Evolutionary conservation across 2,797 vertebrate genomes (phyloP).

Genomic region (Semaprochilodus insignis): DNA sequence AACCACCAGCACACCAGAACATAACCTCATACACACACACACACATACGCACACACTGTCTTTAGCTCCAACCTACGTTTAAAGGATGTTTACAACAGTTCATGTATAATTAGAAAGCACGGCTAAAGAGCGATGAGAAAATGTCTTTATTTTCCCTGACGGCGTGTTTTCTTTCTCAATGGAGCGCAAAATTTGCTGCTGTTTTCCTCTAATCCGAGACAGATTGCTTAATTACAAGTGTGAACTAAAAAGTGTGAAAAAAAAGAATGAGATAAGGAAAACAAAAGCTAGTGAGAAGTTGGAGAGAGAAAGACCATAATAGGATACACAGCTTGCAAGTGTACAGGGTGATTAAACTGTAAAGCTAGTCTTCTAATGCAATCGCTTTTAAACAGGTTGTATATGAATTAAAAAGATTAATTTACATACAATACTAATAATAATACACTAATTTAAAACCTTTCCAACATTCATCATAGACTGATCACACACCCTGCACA

Average conservation of each 20-base stretch:
- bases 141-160: conserved; percentile 69
- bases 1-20: conserved; percentile 38
- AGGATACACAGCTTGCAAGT: no score
- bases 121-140: conserved; percentile 62
- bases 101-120: conserved; percentile 71
- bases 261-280: conserved; percentile 35
- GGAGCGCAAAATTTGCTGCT: conserved; percentile 9
- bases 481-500: no score
- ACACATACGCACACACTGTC: background rate
- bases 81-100: conserved; percentile 71
- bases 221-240: conserved; percentile 3
- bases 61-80: conserved; percentile 69
- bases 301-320: background rate
- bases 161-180: conserved; percentile 1
- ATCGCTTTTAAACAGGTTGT: no score
- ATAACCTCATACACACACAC: conserved; percentile 13
- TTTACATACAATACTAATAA: no score
- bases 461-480: no score
- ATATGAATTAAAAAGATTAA: no score
- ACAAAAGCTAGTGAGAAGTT: background rate
- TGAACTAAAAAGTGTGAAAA: conserved; percentile 1
- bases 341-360: background rate
- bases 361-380: no score
- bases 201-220: conserved; percentile 9
- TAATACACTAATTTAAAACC: no score